A percentile compares a stretch with the other conserved stretches of the same genome.
phyloP scores from a whole-genome alignment of 2,888 invertebrate genomes.

The Lapara coniferarum region DNA sequence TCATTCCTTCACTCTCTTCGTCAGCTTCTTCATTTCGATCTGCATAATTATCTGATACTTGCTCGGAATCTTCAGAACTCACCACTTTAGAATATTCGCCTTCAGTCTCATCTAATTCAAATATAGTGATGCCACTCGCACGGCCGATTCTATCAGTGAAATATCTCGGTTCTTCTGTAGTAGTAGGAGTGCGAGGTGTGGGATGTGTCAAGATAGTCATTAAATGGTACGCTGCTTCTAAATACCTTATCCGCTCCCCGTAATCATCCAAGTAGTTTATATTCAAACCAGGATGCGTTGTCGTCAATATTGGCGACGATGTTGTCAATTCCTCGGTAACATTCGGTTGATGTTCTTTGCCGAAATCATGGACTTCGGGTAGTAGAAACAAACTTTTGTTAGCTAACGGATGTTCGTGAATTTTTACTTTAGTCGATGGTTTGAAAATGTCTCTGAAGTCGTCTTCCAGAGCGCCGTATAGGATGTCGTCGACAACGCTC shows the following conservation, averaged over 20 bases:
- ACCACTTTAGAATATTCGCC: slow-evolving; percentile 23
- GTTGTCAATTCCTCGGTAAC: slow-evolving; percentile 16
- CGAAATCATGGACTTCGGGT: slow-evolving; percentile 13
- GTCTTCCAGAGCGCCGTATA: slow-evolving; percentile 33
- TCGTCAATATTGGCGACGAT: background rate
- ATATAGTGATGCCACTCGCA: slow-evolving; percentile 24
- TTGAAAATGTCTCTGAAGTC: slow-evolving; percentile 31
- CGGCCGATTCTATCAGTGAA: background rate
- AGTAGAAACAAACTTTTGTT: slow-evolving; percentile 31
- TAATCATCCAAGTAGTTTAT: slow-evolving; percentile 6
- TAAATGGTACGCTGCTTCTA: slow-evolving; percentile 15
- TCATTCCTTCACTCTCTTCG: slow-evolving; percentile 23
- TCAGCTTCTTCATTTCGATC: background rate
- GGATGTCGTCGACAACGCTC: slow-evolving; percentile 33
- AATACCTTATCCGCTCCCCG: slow-evolving; percentile 1
- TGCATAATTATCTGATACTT: slow-evolving; percentile 28
- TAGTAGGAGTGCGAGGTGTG: background rate
- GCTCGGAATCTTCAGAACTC: slow-evolving; percentile 3
- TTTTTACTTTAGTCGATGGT: slow-evolving; percentile 23
- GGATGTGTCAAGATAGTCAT: background rate
- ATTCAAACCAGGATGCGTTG: background rate
- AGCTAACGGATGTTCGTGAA: slow-evolving; percentile 30
- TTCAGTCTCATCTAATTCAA: slow-evolving; percentile 25
- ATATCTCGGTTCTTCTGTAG: background rate
- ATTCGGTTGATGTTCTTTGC: background rate